Evolutionary conservation across 64 coral and sea anemone genomes (phyloP).

Genomic region (Montipora foliosa): DNA sequence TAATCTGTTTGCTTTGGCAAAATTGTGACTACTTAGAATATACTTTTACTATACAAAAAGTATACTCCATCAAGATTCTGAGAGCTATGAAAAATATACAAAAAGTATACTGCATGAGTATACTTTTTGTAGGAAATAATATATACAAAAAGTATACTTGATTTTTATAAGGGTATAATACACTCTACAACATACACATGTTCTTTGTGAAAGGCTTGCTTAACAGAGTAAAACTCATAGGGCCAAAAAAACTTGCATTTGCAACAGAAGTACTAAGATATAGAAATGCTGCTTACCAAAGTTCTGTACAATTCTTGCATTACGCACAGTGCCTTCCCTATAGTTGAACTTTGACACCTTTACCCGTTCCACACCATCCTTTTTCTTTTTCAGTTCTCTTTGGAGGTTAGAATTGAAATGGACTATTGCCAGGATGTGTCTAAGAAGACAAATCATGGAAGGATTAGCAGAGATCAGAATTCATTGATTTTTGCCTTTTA

Average conservation of each 20-base stretch:
- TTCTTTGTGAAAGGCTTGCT: too few species aligned
- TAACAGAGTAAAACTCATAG: too few species aligned
- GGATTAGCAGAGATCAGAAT: background rate
- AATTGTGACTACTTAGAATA: too few species aligned
- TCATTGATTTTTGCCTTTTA: background rate
- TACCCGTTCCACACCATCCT: background rate
- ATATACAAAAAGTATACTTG: too few species aligned
- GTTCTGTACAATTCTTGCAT: background rate
- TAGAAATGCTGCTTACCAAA: slow-evolving; percentile 1
- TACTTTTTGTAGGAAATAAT: too few species aligned
- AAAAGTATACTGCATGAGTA: too few species aligned
- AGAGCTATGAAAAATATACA: too few species aligned
- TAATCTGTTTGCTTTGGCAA: too few species aligned
- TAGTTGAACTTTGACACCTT: background rate
- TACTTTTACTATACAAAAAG: too few species aligned
- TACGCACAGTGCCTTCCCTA: background rate
- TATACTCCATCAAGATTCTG: too few species aligned
- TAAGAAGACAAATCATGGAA: background rate
- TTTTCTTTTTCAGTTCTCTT: background rate
- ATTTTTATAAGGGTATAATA: too few species aligned
- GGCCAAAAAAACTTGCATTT: background rate
- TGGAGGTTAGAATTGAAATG: background rate
- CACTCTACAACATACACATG: too few species aligned
- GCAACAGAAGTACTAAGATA: background rate
- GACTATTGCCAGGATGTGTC: background rate